Base-by-base conservation (phyloP, 2,888 invertebrate species). In the Acrobasis suavella region DNA sequence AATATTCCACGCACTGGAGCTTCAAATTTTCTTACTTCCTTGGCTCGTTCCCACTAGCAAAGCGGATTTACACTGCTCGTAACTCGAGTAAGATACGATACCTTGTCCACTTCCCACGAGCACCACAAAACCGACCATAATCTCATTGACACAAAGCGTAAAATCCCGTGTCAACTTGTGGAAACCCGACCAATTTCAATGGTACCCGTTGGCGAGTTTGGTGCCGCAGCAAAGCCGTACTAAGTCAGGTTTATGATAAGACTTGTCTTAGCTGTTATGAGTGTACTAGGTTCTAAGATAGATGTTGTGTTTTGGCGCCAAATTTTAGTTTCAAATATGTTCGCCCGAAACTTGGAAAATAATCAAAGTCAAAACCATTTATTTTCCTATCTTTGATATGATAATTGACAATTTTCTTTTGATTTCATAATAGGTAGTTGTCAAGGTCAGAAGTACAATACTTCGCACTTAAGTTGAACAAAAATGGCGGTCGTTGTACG, bases 21-120 rank as follows among this genome's bases (percentile, higher is more conserved):
- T 56, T 42, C 56, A 46, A 17, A 38, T 2, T 9, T 14, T 42
- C 8, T 22, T 49, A 50, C 37, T 14, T 62, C 55, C 49, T 32
- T 9, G 54, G 12, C 14, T 17, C n/a, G n/a, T 55, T 16, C 32
- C 38, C 63, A 55, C 60, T 60, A 60, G 56, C 62, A 65, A 65
- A 63, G 39, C 52, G 60, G 62, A 62, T 64, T 64, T 63, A 63
- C 63, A 54, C 62, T 32, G 39, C 49, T 61, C 65, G 63, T 65
- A 63, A 65, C 58, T 58, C 58, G 61, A 49, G 16, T 50, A 51
- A 65, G 63, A 65, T 65, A 65, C 62, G 49, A 62, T 55, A 16
- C 16, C 55, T 49, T 49, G 10, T 46, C 37, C 61, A 54, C 54
- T 14, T 5, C n/a, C 52, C 5, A 14, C 5, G 14, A 0, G 12